phyloP scores from a whole-genome alignment of 1,140 invertebrate genomes.

The Mizuhopecten yessoensis region DNA sequence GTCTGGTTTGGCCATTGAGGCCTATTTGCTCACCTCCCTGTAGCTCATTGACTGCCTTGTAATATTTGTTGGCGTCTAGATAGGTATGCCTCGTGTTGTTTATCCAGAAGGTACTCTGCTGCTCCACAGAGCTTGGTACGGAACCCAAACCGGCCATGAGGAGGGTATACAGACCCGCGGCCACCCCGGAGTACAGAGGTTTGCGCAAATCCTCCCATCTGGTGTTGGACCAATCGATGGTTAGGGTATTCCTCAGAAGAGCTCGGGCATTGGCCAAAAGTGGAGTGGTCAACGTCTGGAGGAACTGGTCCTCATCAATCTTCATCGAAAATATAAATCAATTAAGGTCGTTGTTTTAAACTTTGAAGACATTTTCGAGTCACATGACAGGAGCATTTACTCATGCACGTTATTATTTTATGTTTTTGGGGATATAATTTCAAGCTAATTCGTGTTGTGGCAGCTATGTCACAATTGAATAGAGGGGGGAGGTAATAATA shows the following conservation, averaged over 20 bases:
- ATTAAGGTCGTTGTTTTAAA: too few relatives aligned
- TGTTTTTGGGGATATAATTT: too few relatives aligned
- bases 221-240: constrained; percentile 76
- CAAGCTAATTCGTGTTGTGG: too few relatives aligned
- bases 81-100: constrained; percentile 51
- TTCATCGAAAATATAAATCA: constrained; percentile 24
- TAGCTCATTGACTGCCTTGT: constrained; percentile 56
- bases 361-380: too few relatives aligned
- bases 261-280: constrained; percentile 44
- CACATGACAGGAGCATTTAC: too few relatives aligned
- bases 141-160: constrained; percentile 53
- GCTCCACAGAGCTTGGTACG: constrained; percentile 55
- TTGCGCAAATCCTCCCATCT: constrained; percentile 74
- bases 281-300: constrained; percentile 36
- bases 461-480: too few relatives aligned
- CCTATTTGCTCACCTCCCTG: neutral
- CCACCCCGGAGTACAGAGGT: constrained; percentile 76
- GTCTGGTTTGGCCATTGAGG: too few relatives aligned
- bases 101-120: constrained; percentile 62
- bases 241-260: constrained; percentile 62
- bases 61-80: constrained; percentile 52
- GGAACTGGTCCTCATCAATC: constrained; percentile 59
- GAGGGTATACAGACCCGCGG: constrained; percentile 66
- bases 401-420: too few relatives aligned
- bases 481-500: too few relatives aligned